These are phyloP conservation scores for Podilymbus podiceps DNA, from an alignment of 2,113 vertebrate genomes.

Conservation along the genomic window DNA sequence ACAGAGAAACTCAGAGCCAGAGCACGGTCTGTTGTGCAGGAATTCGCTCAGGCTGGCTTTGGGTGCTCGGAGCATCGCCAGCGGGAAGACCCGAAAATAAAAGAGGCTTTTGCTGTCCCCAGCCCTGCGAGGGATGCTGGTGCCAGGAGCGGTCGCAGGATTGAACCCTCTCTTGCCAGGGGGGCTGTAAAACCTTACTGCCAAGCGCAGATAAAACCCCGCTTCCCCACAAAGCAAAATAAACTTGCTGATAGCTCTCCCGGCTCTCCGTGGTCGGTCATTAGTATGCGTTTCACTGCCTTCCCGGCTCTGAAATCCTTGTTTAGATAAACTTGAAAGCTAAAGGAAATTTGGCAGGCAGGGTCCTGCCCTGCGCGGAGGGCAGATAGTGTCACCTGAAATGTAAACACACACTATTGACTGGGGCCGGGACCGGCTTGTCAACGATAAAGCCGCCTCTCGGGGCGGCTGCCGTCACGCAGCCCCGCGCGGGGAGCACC, in stretches of 20 bases:
- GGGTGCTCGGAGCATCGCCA: neutral
- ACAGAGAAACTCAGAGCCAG: neutral
- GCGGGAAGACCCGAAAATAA: neutral
- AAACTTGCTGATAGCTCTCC: neutral
- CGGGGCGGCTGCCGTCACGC: neutral
- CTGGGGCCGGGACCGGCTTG: neutral
- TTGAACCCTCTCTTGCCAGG: neutral
- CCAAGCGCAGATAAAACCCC: neutral
- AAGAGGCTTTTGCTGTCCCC: neutral
- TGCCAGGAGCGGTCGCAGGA: neutral
- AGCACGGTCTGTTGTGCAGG: fast-evolving
- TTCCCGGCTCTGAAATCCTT: neutral
- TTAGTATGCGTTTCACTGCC: neutral
- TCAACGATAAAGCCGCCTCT: neutral
- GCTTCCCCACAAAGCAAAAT: neutral
- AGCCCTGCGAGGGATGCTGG: neutral
- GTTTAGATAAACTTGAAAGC: conserved; percentile 17
- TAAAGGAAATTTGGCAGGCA: conserved; percentile 14
- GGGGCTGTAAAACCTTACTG: neutral
- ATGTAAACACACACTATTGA: neutral
- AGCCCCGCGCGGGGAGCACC: neutral
- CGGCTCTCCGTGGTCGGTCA: neutral
- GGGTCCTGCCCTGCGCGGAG: conserved; percentile 26
- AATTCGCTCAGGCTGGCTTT: fast-evolving
- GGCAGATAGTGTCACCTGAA: conserved; percentile 17